These are phyloP conservation scores for Trichogramma pretiosum DNA, from an alignment of 1,140 invertebrate species.

Conservation along the genomic window DNA sequence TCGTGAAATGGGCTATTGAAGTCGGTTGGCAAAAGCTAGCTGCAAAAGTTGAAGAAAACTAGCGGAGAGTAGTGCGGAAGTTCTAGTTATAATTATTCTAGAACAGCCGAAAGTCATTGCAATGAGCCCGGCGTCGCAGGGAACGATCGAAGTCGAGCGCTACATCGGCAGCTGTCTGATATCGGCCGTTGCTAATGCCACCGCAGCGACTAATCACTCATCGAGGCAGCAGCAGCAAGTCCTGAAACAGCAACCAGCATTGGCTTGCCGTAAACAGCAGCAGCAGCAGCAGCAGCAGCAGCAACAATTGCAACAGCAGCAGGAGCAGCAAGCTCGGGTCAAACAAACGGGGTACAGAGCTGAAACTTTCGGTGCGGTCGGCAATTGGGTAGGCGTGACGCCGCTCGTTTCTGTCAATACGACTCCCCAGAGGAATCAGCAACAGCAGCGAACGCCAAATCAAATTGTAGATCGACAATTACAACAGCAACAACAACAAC, in stretches of 20 bases:
- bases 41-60: not conserved
- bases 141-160: slow-evolving; percentile 53
- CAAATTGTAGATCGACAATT: too few relatives aligned
- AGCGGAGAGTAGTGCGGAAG: too few relatives aligned
- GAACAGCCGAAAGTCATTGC: too few relatives aligned
- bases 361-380: slow-evolving; percentile 17
- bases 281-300: slow-evolving; percentile 20
- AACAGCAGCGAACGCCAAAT: slow-evolving; percentile 34
- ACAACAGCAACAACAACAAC: too few relatives aligned
- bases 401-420: slow-evolving; percentile 58
- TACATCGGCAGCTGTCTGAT: slow-evolving; percentile 59
- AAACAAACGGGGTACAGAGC: too few relatives aligned
- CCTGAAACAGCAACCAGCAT: slow-evolving; percentile 36
- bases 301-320: slow-evolving; percentile 5
- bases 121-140: slow-evolving; percentile 56
- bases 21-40: not conserved
- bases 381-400: slow-evolving; percentile 53
- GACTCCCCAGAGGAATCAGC: slow-evolving; percentile 34
- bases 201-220: too few relatives aligned
- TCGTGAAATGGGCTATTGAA: too few relatives aligned
- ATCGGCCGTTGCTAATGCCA: slow-evolving; percentile 37
- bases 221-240: too few relatives aligned
- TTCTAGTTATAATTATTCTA: not conserved
- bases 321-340: slow-evolving; percentile 28
- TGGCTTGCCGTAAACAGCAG: slow-evolving; percentile 8